Conservation (phyloP, 92 coral and sea anemone species). For the Plumapathes pennacea region DNA sequence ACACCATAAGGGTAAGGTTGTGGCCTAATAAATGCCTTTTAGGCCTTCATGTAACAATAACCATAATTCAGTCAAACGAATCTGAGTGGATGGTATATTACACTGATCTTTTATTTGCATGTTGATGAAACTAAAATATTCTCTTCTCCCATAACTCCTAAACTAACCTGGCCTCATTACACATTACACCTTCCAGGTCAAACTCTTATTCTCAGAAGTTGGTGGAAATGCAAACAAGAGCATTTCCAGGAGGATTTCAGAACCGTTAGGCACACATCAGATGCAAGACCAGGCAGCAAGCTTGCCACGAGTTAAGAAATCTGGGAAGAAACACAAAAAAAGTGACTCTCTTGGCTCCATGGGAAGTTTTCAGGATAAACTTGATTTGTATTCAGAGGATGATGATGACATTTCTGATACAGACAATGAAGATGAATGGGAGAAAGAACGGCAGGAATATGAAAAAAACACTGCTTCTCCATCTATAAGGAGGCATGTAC, state of each 20-base stretch:
- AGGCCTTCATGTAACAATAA: no score
- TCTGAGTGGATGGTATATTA: no score
- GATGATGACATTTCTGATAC: conserved; percentile 84
- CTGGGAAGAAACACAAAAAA: conserved; percentile 1
- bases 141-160: no score
- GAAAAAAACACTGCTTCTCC: no score
- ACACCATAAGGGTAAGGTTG: no score
- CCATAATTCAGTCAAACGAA: no score
- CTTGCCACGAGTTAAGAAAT: background rate
- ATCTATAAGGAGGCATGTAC: no score
- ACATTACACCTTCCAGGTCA: no score
- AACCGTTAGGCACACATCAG: background rate
- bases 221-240: background rate
- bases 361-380: conserved; percentile 36
- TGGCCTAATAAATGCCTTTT: no score
- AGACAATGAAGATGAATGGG: conserved; percentile 82
- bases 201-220: conserved; percentile 48
- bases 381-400: conserved; percentile 28
- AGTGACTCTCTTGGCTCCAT: conserved; percentile 34
- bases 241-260: background rate
- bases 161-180: no score
- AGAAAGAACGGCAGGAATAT: conserved; percentile 32
- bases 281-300: background rate
- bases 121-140: no score
- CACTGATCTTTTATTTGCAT: no score